Conservation (phyloP, 1,140 invertebrate species). For the Pentalonia nigronervosa region DNA sequence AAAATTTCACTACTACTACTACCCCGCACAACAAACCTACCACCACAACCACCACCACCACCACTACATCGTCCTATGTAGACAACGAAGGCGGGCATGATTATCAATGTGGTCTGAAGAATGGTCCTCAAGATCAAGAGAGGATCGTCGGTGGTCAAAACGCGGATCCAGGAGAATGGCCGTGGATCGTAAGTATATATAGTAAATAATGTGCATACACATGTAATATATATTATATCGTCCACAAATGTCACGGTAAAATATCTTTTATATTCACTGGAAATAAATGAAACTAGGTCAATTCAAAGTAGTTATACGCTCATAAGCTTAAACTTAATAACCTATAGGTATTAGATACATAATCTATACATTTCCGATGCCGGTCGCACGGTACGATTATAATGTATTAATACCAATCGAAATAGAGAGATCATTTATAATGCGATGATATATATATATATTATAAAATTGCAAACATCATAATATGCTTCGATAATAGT, state of each 20-base stretch:
- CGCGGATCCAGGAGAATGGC: slow-evolving; percentile 82
- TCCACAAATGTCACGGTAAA: not conserved
- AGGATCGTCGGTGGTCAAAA: slow-evolving; percentile 84
- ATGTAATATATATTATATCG: not conserved
- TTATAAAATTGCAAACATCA: not conserved
- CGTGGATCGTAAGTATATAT: slow-evolving; percentile 73
- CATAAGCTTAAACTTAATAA: not conserved
- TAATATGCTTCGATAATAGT: not conserved
- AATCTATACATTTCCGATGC: not conserved
- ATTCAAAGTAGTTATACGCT: not conserved
- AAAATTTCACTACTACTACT: not conserved
- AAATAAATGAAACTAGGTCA: slow-evolving; percentile 14
- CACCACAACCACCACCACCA: slow-evolving; percentile 61
- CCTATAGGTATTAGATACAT: not conserved
- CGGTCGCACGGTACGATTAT: not conserved
- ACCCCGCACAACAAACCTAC: not conserved
- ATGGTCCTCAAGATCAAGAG: slow-evolving; percentile 74
- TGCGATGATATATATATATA: not conserved
- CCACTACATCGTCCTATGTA: slow-evolving; percentile 44
- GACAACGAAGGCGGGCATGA: slow-evolving; percentile 60
- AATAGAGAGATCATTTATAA: slow-evolving; percentile 3
- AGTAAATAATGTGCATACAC: not conserved
- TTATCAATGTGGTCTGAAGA: slow-evolving; percentile 74
- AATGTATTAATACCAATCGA: not conserved
- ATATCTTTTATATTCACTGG: not conserved